Evolutionary conservation across 2,888 invertebrate genomes (phyloP).

Genomic region (Lepidochrysops patricia): DNA sequence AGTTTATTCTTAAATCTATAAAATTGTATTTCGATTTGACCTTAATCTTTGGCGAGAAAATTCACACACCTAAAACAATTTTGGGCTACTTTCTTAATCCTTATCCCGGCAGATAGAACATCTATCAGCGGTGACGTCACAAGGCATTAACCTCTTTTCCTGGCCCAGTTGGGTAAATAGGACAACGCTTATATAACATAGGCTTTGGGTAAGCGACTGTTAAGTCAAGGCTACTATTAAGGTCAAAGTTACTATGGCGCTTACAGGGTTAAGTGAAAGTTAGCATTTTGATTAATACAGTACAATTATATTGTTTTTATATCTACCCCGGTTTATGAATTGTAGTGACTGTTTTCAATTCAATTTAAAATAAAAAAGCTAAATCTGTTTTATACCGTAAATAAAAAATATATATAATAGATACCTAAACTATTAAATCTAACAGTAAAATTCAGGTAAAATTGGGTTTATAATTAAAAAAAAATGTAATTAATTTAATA

Average conservation of each 20-base stretch:
- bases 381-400: too few species aligned
- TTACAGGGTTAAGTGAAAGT: not conserved
- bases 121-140: not conserved
- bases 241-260: slow-evolving; percentile 1
- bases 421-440: too few species aligned
- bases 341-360: too few species aligned
- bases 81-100: not conserved
- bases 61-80: not conserved
- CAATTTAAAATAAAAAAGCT: too few species aligned
- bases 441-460: too few species aligned
- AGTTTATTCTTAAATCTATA: too few species aligned
- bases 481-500: too few species aligned
- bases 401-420: too few species aligned
- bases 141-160: not conserved
- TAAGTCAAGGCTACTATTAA: not conserved
- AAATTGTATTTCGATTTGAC: not conserved
- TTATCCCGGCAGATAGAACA: not conserved
- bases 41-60: not conserved
- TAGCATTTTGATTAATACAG: too few species aligned
- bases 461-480: too few species aligned
- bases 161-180: not conserved
- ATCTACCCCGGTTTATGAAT: too few species aligned
- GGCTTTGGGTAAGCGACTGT: not conserved
- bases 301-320: too few species aligned
- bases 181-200: not conserved